Base-by-base conservation (phyloP, 2,888 invertebrate genomes). In the Mechanitis messenoides region DNA sequence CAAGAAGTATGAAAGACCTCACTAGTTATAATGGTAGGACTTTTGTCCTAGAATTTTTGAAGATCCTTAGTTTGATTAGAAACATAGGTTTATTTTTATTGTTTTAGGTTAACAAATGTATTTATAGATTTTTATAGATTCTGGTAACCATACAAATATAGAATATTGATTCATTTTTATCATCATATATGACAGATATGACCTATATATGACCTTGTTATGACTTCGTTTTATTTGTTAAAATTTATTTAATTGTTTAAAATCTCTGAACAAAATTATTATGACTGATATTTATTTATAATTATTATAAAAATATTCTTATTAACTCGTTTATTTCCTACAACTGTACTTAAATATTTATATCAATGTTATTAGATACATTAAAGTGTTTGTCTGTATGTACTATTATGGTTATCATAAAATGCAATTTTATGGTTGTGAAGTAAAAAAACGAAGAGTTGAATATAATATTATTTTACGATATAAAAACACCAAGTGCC, bases 371-470 rank as follows among this genome's bases (percentile, higher is more conserved):
- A 31, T 50, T n/a, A n/a, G n/a, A 20, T 59, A 72, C 70, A 59
- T 56, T 55, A 60, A 35, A 35, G 2, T 28, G 33, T 58, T 63
- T 45, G n/a, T 59, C 58, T 63, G 55, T 63, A 60, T 50, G 47
- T 20, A 47, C 47, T 12, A 54, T 50, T 56, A 54, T 35, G 33
- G 53, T 61, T 65, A 59, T 61, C 60, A 62, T 64, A 56, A 63
- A 63, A 65, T 60, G 74, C 74, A 78, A 75, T 79, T 78, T 76
- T 77, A 80, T 77, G 85, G 84, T 85, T 85, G 84, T 85, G 85
- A 85, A 76, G 72, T 74, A 72, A 77, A 71, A 73, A 73, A 64
- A 55, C 57, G 42, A 64, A 62, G 62, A 63, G 45, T 69, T 69
- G 65, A 68, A 63, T 55, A 66, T 67, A 62, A 53, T 58, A 63